phyloP scores from a whole-genome alignment of 2,113 vertebrate genomes.

The Labeo rohita region DNA sequence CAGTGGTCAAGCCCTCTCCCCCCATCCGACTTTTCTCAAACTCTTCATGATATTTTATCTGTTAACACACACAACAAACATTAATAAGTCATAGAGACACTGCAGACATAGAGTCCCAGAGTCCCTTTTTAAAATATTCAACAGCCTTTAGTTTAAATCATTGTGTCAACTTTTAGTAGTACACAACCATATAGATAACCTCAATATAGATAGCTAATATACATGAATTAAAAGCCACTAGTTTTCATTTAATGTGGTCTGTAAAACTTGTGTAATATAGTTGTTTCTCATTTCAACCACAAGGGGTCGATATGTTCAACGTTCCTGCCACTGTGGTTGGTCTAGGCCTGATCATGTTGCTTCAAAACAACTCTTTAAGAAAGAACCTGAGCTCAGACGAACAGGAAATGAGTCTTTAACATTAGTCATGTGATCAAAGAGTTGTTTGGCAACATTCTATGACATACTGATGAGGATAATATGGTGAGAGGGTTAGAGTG shows the following conservation, averaged over 20 bases:
- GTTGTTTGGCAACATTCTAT: conserved; percentile 56
- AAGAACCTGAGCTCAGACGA: conserved; percentile 29
- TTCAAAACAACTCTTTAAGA: conserved; percentile 46
- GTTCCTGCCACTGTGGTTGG: not conserved
- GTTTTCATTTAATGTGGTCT: no score
- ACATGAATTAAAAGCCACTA: not conserved
- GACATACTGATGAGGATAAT: conserved; percentile 35
- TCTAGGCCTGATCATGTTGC: not conserved
- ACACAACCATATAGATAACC: no score
- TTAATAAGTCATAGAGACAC: conserved; percentile 7
- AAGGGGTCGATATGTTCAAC: conserved; percentile 34
- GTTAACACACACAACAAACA: conserved; percentile 47
- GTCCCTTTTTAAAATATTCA: not conserved
- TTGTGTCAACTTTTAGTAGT: no score
- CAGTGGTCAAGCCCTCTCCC: conserved; percentile 72
- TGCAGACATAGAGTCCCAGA: not conserved
- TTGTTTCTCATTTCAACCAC: conserved; percentile 40
- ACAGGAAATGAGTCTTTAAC: conserved; percentile 54
- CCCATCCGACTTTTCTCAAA: conserved; percentile 91
- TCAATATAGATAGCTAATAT: not conserved
- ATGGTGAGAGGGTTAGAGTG: not conserved
- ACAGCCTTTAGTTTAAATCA: no score
- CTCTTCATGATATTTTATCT: conserved; percentile 98
- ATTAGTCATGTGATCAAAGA: conserved; percentile 30
- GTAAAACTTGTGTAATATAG: not conserved